phyloP scores from a whole-genome alignment of 2,113 vertebrate genomes.

The Cervus canadensis region DNA sequence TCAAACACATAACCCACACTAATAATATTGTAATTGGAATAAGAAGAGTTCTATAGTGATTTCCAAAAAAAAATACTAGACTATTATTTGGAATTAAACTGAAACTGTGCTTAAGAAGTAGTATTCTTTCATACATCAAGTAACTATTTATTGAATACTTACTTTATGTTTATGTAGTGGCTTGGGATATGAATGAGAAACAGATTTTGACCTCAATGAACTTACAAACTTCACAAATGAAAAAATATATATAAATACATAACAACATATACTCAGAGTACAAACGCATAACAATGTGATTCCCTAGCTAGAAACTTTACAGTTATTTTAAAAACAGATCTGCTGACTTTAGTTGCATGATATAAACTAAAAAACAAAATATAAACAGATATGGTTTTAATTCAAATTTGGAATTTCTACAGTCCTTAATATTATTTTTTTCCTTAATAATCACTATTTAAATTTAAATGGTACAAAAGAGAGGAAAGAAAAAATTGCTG shows the following conservation, averaged over 20 bases:
- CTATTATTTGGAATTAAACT: conserved; percentile 34
- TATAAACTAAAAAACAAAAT: neutral
- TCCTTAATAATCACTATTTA: neutral
- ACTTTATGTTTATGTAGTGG: neutral
- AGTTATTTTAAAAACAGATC: neutral
- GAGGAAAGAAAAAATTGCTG: neutral
- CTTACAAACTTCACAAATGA: neutral
- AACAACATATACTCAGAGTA: neutral
- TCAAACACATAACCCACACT: neutral
- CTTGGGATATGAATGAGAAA: neutral
- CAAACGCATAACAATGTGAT: neutral
- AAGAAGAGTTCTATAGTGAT: neutral
- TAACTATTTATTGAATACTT: neutral
- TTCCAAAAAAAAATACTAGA: neutral
- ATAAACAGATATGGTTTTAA: neutral
- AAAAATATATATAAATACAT: neutral
- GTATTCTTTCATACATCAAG: neutral
- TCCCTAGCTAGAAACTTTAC: neutral
- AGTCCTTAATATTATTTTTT: neutral
- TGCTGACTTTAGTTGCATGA: neutral
- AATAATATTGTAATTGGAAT: neutral
- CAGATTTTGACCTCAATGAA: neutral
- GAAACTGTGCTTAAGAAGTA: neutral
- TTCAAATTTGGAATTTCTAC: neutral
- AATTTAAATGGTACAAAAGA: neutral